phyloP scores from a whole-genome alignment of 1,140 invertebrate genomes.

The Orchestia grillus region DNA sequence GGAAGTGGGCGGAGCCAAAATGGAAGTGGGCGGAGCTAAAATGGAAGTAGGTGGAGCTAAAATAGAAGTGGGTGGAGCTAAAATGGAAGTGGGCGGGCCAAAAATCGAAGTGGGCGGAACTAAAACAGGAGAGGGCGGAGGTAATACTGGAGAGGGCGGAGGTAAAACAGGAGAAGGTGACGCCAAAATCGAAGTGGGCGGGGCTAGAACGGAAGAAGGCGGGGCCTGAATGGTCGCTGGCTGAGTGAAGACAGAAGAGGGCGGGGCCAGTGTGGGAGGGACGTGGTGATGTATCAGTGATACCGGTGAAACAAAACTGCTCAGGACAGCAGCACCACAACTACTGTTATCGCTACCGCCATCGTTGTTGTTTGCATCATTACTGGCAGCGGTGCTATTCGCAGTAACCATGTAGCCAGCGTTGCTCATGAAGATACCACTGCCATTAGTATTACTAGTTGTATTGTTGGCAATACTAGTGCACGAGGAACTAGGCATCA shows the following conservation, averaged over 20 bases:
- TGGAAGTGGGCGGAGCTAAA: neutral
- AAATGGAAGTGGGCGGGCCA: neutral
- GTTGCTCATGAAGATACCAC: neutral
- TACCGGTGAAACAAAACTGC: neutral
- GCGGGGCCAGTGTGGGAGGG: neutral
- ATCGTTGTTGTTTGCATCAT: neutral
- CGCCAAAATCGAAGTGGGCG: neutral
- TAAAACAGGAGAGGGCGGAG: neutral
- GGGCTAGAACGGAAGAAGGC: neutral
- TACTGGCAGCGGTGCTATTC: neutral
- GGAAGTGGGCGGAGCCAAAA: neutral
- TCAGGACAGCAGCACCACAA: neutral
- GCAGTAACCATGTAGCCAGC: neutral
- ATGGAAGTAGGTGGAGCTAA: neutral
- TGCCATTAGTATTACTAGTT: neutral
- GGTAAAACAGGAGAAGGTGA: too few species aligned
- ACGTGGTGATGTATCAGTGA: neutral
- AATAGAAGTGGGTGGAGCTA: neutral
- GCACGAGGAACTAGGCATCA: neutral
- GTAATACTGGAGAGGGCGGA: neutral
- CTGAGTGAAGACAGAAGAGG: too few species aligned
- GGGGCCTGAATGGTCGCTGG: too few species aligned
- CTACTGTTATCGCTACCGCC: neutral
- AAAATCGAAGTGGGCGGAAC: neutral
- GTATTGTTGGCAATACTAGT: neutral